Conservation (phyloP, 2,888 invertebrate species). For the Stenichneumon culpator region DNA sequence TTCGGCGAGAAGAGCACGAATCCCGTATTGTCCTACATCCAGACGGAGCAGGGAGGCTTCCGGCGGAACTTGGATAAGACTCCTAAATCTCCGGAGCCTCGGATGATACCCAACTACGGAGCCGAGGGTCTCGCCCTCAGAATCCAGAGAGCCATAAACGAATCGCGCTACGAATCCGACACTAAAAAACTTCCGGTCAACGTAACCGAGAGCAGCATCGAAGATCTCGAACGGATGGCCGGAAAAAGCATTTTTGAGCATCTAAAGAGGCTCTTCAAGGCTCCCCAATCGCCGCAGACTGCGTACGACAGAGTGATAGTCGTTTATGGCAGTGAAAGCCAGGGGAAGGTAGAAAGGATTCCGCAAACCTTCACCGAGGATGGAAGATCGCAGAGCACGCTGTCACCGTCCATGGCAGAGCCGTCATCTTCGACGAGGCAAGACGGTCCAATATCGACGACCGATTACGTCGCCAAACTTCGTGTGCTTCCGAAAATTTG, state of each 20-base stretch:
- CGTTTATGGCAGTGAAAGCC: slow-evolving; percentile 14
- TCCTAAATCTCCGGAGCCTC: background rate
- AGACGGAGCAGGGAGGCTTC: slow-evolving; percentile 26
- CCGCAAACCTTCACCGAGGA: slow-evolving; percentile 26
- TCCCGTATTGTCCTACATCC: slow-evolving; percentile 8
- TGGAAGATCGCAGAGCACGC: slow-evolving; percentile 6
- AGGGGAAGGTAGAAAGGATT: background rate
- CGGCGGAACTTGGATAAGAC: slow-evolving; percentile 5
- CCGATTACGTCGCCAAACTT: background rate
- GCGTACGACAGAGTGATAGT: slow-evolving; percentile 10
- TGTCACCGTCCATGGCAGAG: slow-evolving; percentile 26
- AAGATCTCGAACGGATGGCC: background rate
- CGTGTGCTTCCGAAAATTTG: background rate
- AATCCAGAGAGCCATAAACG: slow-evolving; percentile 41
- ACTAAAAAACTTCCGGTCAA: background rate
- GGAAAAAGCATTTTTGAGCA: slow-evolving; percentile 9
- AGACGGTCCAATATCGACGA: background rate
- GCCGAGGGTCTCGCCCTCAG: slow-evolving; percentile 48
- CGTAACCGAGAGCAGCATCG: background rate
- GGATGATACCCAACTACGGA: slow-evolving; percentile 28
- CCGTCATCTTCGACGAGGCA: slow-evolving; percentile 43
- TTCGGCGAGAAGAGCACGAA: slow-evolving; percentile 23
- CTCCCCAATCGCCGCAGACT: background rate
- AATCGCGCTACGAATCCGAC: background rate
- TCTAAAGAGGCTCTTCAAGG: slow-evolving; percentile 19